Percentiles rank a stretch among this genome's conserved stretches.
Conservation (phyloP, 2,797 vertebrate genomes). For the Pipistrellus pygmaeus region DNA sequence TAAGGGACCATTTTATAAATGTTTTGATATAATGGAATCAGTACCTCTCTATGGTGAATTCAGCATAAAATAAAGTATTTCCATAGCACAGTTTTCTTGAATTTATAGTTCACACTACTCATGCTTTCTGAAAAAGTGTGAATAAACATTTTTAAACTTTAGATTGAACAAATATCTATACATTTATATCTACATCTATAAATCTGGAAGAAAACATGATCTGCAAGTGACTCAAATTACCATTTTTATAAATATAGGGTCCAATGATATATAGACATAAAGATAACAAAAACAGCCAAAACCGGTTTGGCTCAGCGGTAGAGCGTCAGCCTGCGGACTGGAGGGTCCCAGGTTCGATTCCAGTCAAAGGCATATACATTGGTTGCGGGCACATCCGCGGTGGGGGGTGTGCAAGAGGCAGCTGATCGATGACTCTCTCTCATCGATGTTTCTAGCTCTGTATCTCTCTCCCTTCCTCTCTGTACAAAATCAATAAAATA, state of each 20-base stretch:
- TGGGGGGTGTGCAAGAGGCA: too few species aligned
- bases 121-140: constrained; percentile 58
- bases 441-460: too few species aligned
- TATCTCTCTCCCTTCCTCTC: too few species aligned
- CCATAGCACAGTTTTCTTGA: constrained; percentile 49
- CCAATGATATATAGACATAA: neutral
- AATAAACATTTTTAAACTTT: constrained; percentile 70
- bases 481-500: too few species aligned
- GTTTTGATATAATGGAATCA: constrained; percentile 56
- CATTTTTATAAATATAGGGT: neutral
- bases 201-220: neutral
- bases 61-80: constrained; percentile 56
- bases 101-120: constrained; percentile 23
- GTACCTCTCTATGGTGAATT: constrained; percentile 72
- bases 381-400: too few species aligned
- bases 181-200: neutral
- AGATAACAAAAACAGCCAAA: neutral
- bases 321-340: too few species aligned
- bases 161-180: constrained; percentile 37
- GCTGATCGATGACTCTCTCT: too few species aligned
- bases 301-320: too few species aligned
- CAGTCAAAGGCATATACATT: too few species aligned
- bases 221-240: neutral
- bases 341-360: too few species aligned
- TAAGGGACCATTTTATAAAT: neutral